A percentile compares a stretch with the other conserved stretches of the same genome.
These are phyloP conservation scores for Chionoecetes opilio DNA, from an alignment of 1,140 invertebrate genomes.

Conservation along the genomic window DNA sequence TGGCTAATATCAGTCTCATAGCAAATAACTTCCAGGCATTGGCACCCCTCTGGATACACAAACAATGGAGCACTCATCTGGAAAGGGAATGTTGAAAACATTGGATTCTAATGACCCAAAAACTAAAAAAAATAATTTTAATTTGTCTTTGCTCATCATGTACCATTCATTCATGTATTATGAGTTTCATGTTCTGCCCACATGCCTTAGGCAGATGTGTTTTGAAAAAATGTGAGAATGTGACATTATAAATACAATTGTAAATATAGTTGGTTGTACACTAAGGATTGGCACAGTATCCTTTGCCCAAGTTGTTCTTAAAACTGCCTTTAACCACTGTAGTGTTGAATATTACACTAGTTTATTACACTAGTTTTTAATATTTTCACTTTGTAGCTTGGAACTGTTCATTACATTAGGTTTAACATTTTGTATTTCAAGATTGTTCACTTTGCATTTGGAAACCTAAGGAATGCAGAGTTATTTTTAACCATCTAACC, in stretches of 20 bases:
- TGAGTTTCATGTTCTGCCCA: constrained; percentile 76
- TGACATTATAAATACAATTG: constrained; percentile 78
- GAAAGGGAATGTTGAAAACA: constrained; percentile 19
- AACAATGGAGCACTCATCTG: not conserved
- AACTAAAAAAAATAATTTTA: constrained; percentile 68
- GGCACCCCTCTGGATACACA: not conserved
- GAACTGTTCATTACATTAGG: constrained; percentile 78
- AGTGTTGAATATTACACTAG: constrained; percentile 78
- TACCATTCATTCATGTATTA: constrained; percentile 67
- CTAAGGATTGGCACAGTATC: constrained; percentile 79
- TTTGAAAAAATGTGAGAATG: constrained; percentile 67
- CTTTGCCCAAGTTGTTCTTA: constrained; percentile 79
- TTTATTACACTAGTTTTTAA: constrained; percentile 80
- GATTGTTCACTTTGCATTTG: constrained; percentile 76
- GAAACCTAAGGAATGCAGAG: constrained; percentile 69
- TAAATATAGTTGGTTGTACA: constrained; percentile 79
- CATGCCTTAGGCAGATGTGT: constrained; percentile 76
- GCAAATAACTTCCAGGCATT: constrained; percentile 21
- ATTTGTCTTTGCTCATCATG: constrained; percentile 77
- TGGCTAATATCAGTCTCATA: constrained; percentile 13
- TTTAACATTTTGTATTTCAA: constrained; percentile 77
- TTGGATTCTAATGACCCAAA: constrained; percentile 64
- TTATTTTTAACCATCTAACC: constrained; percentile 77
- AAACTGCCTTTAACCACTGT: constrained; percentile 79
- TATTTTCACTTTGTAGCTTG: constrained; percentile 80